Evolutionary conservation across 2,888 invertebrate species (phyloP), one percentile per base, ranked within the genome.

Genomic region (Alcis repandata): DNA sequence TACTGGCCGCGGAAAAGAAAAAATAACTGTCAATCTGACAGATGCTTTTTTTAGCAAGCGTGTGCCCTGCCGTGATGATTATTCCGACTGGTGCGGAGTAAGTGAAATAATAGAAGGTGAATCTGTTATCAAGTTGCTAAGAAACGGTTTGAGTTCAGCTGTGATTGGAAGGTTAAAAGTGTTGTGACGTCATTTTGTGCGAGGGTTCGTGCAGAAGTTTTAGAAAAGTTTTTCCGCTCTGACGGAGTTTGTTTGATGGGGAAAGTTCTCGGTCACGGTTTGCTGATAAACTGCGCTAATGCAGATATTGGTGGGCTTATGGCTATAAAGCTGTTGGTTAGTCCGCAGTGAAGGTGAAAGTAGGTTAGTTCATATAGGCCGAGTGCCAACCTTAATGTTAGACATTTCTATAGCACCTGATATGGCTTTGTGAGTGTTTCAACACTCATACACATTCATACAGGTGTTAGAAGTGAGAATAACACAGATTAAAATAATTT

Each of bases 111-210:
- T 40, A 15, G 58, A 63, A 58, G 49, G 65, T 10, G 62, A 71
- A 60, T 60, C 77, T 89, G 90, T 90, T 90, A 88, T 90, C 84
- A 53, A 27, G 89, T 90, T 86, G 79, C 90, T 75, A 73, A 61
- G 90, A 73, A 75, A 90, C 88, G 22, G 43, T 52, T 65, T 57
- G 17, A 17, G 59, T 59, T 43, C 20, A 11, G 40, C 57, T 45
- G 56, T 63, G 46, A 52, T 56, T 68, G 63, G 72, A 58, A 19
- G 56, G 57, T 54, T 59, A 53, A 61, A 62, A 36, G 52, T 41
- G 15, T 11, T 1, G 48, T 72, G 70, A 72, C 69, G 70, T 67
- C 70, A 72, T 59, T 32, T 17, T 9, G n/a, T 52, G 36, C 53
- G 45, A 51, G 36, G 33, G 40, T 52, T 64, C 51, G 59, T 43